Base-by-base conservation (phyloP, 2,888 invertebrate species). In the Taenaris catops region DNA sequence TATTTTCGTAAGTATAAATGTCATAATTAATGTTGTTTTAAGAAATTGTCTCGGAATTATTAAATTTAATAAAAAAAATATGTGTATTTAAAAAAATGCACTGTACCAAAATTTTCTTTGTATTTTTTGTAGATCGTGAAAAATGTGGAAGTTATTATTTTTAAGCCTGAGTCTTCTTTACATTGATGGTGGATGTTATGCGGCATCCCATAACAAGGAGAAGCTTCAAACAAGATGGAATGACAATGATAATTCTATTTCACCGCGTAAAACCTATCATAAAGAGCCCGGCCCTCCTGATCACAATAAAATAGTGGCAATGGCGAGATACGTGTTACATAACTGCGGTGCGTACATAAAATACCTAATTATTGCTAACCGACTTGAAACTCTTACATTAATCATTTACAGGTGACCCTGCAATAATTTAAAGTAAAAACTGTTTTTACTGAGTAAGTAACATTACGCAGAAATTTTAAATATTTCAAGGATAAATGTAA, bases 291-390 rank as follows among this genome's bases (percentile, higher is more conserved):
- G 65, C 35, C 91, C 91, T 3, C 93, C 93, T 2, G 89, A 91
- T 27, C 89, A 89, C 39, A 81, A 83, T 14, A 73, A 92, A 50
- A 66, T 88, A 7, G 91, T 92, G 3, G 73, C 89, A 35, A 92
- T 93, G 91, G 93, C 92, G 4, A 83, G 94, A 83, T 93, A 91
- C 55, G 90, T 93, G 25, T 88, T 93, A 32, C 92, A 92, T 62
- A 89, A 90, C 55, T 87, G 91, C 57, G 90, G 93, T 93, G 86
- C 70, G 57, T 41, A 33, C 4, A 25, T 24, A n/a, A 8, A n/a
- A n/a, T n/a, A n/a, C n/a, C n/a, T n/a, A n/a, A n/a, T n/a, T n/a
- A n/a, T n/a, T n/a, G n/a, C n/a, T n/a, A n/a, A n/a, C n/a, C n/a
- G n/a, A n/a, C n/a, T n/a, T n/a, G n/a, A n/a, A n/a, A n/a, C n/a